Percentiles rank a stretch among this genome's conserved stretches.
Evolutionary conservation across 2,797 vertebrate species (phyloP).

Genomic region (Dryobates pubescens): DNA sequence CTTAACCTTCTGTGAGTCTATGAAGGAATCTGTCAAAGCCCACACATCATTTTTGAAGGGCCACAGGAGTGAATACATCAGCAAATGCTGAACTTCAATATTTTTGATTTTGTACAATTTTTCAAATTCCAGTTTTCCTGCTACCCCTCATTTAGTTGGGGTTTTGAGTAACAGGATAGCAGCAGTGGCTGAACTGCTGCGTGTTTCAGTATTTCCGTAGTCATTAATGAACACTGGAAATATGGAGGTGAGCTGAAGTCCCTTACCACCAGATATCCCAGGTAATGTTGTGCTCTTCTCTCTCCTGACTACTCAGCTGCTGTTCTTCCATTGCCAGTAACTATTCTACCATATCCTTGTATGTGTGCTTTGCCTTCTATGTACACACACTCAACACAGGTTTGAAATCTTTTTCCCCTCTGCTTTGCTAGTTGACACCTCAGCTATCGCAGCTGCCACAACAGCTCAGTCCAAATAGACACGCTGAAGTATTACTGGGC

Average conservation of each 20-base stretch:
- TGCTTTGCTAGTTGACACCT: neutral
- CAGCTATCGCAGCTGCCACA: neutral
- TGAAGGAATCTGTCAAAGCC: neutral
- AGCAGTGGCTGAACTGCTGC: neutral
- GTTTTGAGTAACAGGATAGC: neutral
- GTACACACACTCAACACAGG: neutral
- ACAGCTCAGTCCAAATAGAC: neutral
- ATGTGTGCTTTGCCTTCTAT: neutral
- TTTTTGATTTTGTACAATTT: neutral
- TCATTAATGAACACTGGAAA: neutral
- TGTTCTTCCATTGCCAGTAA: neutral
- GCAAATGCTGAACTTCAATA: neutral
- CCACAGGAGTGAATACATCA: neutral
- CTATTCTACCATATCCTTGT: neutral
- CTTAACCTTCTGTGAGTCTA: too few species aligned
- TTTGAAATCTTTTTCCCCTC: neutral
- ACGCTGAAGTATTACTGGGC: neutral
- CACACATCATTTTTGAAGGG: neutral
- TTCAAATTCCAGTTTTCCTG: neutral
- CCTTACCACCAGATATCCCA: neutral
- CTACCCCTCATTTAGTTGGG: neutral
- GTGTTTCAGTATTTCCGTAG: neutral
- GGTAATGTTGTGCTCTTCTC: neutral
- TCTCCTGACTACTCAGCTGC: neutral
- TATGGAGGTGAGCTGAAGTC: neutral